Evolutionary conservation across 2,797 vertebrate species (phyloP).

Genomic region (Xiphorhynchus erythropygius): DNA sequence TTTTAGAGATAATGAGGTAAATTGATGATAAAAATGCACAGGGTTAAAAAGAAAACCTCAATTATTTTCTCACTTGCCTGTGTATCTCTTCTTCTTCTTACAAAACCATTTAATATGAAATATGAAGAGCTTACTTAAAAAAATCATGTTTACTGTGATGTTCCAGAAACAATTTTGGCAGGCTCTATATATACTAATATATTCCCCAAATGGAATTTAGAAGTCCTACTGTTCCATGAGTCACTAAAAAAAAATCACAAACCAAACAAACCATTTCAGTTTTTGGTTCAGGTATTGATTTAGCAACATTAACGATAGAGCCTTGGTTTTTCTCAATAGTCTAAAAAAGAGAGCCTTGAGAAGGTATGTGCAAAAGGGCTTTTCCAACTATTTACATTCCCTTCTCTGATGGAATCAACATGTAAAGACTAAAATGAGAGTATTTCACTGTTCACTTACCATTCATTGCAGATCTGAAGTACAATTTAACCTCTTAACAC

Average conservation of each 20-base stretch:
- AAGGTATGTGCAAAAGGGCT: background rate
- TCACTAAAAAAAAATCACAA: background rate
- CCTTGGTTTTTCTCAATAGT: background rate
- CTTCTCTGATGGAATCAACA: background rate
- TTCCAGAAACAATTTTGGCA: background rate
- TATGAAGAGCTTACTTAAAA: background rate
- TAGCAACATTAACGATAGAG: background rate
- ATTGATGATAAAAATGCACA: background rate
- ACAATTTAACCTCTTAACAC: background rate
- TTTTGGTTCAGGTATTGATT: background rate
- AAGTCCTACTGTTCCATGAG: background rate
- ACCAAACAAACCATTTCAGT: background rate
- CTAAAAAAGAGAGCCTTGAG: background rate
- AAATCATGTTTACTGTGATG: background rate
- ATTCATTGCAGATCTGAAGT: background rate
- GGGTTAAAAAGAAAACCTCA: background rate
- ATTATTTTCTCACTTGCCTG: background rate
- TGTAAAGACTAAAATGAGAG: background rate
- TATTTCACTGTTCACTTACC: background rate
- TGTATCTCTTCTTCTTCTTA: background rate
- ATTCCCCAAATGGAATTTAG: background rate
- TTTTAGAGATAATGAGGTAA: background rate
- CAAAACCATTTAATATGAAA: background rate
- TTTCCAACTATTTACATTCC: background rate
- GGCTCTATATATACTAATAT: background rate